Evolutionary conservation across 1,140 invertebrate genomes (phyloP).

Genomic region (Drosophila jambulina): DNA sequence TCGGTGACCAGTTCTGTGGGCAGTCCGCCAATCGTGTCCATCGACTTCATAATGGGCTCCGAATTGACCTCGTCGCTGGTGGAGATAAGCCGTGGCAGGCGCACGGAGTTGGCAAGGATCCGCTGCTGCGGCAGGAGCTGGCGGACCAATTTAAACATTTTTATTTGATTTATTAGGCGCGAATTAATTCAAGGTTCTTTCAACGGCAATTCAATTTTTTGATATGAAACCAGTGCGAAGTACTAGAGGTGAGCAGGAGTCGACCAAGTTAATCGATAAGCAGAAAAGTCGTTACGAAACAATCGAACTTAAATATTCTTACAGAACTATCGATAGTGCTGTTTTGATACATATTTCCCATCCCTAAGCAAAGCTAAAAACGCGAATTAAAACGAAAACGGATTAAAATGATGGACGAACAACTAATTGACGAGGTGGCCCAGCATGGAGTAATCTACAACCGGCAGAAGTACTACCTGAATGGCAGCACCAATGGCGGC

Average conservation of each 20-base stretch:
- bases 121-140: conserved; percentile 60
- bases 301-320: not conserved
- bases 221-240: conserved; percentile 12
- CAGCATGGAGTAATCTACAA: conserved; percentile 83
- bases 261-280: not conserved
- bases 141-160: conserved; percentile 66
- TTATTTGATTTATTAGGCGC: conserved; percentile 8
- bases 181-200: not conserved
- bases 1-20: conserved; percentile 72
- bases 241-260: not conserved
- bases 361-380: conserved; percentile 12
- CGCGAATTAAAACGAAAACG: conserved; percentile 22
- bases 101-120: conserved; percentile 21
- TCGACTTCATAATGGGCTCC: conserved; percentile 46
- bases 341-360: not conserved
- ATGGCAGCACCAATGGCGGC: conserved; percentile 67
- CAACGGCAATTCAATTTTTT: conserved; percentile 14
- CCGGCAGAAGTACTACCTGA: conserved; percentile 83
- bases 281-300: not conserved
- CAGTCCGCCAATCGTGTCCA: conserved; percentile 73
- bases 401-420: conserved; percentile 82
- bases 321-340: not conserved
- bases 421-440: conserved; percentile 82
- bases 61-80: conserved; percentile 70
- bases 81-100: conserved; percentile 55